Percentiles rank a stretch among this genome's conserved stretches.
Conservation (phyloP, 2,888 invertebrate species). For the Drosophila lutescens region DNA sequence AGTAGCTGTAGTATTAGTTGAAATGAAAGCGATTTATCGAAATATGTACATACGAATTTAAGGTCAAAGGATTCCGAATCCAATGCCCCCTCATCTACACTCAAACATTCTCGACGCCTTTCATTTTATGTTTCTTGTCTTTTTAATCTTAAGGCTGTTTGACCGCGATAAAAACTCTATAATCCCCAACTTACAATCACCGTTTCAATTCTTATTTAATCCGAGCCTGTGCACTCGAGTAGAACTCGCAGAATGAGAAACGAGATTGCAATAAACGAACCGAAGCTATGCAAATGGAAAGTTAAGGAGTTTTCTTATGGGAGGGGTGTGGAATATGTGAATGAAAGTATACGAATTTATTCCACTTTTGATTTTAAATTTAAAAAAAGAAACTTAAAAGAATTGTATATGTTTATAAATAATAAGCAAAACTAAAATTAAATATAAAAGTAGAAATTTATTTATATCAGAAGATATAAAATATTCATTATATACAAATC, state of each 20-base stretch:
- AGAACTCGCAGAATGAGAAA: conserved; percentile 35
- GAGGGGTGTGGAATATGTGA: background rate
- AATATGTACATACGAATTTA: conserved; percentile 60
- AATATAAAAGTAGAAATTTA: no score
- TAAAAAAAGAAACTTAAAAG: background rate
- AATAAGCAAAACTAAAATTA: no score
- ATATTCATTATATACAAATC: no score
- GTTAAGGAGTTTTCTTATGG: background rate
- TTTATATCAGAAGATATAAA: no score
- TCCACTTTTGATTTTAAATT: background rate
- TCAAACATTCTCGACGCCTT: conserved; percentile 63
- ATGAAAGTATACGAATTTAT: background rate
- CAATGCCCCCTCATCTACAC: conserved; percentile 50
- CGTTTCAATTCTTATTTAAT: conserved; percentile 35
- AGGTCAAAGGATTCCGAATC: conserved; percentile 2
- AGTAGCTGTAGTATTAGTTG: conserved; percentile 75
- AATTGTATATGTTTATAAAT: background rate
- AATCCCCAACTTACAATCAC: conserved; percentile 59
- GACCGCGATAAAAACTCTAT: conserved; percentile 84
- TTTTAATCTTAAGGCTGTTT: conserved; percentile 84
- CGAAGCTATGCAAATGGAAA: conserved; percentile 40
- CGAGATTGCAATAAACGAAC: conserved; percentile 43
- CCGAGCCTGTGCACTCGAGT: conserved; percentile 35
- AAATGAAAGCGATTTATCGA: conserved; percentile 71
- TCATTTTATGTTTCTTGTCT: conserved; percentile 76